Conservation (phyloP, 2,888 invertebrate species). For the Meandrusa payeni region DNA sequence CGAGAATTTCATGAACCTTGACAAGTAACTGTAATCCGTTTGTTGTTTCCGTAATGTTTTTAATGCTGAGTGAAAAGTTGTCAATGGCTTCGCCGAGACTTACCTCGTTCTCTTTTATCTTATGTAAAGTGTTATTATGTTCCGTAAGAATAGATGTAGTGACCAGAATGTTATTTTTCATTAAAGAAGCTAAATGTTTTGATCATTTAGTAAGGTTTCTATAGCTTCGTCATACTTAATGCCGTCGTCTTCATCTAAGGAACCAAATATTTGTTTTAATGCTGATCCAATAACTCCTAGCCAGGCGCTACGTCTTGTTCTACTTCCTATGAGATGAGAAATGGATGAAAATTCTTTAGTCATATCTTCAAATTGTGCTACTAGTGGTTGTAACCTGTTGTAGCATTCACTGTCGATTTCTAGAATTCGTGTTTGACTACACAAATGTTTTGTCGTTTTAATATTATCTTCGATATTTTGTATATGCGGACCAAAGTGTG, state of each 20-base stretch:
- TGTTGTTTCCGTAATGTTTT: not conserved
- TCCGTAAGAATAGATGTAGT: not conserved
- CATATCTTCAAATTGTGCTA: slow-evolving; percentile 2
- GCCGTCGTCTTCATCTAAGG: slow-evolving; percentile 34
- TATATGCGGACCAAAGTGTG: too few species aligned
- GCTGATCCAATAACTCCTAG: slow-evolving; percentile 30
- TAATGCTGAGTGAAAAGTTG: not conserved
- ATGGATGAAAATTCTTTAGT: slow-evolving; percentile 17
- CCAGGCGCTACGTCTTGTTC: slow-evolving; percentile 28
- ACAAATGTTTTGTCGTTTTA: too few species aligned
- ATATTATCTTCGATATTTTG: too few species aligned
- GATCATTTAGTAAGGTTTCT: not conserved
- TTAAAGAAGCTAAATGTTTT: too few species aligned
- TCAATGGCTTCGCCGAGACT: not conserved
- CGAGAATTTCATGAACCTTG: too few species aligned
- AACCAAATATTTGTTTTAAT: slow-evolving; percentile 36
- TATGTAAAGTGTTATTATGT: not conserved
- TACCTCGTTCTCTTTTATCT: too few species aligned
- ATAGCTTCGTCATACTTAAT: not conserved
- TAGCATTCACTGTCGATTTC: not conserved
- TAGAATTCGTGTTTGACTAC: too few species aligned
- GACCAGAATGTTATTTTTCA: not conserved
- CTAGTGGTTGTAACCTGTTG: not conserved
- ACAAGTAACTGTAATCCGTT: too few species aligned
- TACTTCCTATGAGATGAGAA: slow-evolving; percentile 10